A percentile compares a stretch with the other conserved stretches of the same genome.
phyloP scores from a whole-genome alignment of 2,888 invertebrate species.

The Ischnus inquisitorius region DNA sequence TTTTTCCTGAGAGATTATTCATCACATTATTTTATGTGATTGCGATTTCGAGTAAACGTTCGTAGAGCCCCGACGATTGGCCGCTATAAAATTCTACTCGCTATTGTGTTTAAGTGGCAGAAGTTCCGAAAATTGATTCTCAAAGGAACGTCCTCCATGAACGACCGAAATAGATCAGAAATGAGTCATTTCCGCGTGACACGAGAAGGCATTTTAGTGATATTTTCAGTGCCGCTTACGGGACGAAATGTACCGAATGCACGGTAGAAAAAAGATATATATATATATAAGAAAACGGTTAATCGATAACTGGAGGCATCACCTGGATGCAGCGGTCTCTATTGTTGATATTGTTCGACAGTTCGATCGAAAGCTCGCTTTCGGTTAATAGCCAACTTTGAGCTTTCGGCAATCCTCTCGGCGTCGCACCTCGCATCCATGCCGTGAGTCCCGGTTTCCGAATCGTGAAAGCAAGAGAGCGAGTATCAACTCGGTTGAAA shows the following conservation, averaged over 20 bases:
- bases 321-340: conserved; percentile 16
- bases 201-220: conserved; percentile 6
- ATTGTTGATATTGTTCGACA: conserved; percentile 55
- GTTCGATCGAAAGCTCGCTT: conserved; percentile 52
- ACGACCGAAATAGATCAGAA: neutral
- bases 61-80: too few relatives aligned
- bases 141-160: neutral
- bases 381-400: conserved; percentile 39
- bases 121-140: neutral
- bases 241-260: neutral
- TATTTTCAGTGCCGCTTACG: neutral
- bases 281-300: neutral
- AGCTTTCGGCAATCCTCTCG: neutral
- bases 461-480: conserved; percentile 24
- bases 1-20: neutral
- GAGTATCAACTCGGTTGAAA: conserved; percentile 38
- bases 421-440: conserved; percentile 14
- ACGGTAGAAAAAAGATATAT: neutral
- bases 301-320: conserved; percentile 21
- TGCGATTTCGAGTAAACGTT: too few relatives aligned
- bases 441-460: conserved; percentile 12
- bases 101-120: too few relatives aligned
- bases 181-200: conserved; percentile 39
- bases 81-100: too few relatives aligned
- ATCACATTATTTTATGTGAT: too few relatives aligned